These are phyloP conservation scores for Acanthisitta chloris DNA, from an alignment of 2,113 vertebrate species.

Conservation along the genomic window DNA sequence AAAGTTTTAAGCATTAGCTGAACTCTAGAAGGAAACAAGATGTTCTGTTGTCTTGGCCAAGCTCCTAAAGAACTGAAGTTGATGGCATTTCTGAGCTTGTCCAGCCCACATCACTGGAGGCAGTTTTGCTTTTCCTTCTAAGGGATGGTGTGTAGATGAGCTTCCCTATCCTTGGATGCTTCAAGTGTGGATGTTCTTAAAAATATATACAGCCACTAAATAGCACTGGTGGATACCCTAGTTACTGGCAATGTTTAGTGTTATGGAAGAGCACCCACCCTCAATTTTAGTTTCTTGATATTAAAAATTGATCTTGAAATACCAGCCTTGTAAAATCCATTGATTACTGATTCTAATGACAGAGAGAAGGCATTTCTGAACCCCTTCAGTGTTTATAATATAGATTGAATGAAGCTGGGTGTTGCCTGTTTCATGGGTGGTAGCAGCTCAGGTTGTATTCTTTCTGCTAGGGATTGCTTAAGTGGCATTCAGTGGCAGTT, in stretches of 20 bases:
- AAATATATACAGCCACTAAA: background rate
- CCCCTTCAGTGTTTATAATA: background rate
- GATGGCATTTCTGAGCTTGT: background rate
- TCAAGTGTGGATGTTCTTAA: background rate
- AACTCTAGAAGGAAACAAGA: background rate
- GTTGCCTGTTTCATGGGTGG: background rate
- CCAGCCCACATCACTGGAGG: background rate
- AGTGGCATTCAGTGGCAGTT: background rate
- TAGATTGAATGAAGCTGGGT: background rate
- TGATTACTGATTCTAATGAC: background rate
- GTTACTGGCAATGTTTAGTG: background rate
- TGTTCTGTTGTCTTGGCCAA: background rate
- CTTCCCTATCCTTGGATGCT: background rate
- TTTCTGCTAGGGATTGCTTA: background rate
- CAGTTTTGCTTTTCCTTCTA: background rate
- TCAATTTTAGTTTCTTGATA: background rate
- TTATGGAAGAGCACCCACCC: background rate
- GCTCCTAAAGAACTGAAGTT: background rate
- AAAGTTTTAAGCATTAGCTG: background rate
- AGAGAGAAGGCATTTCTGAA: constrained; percentile 9
- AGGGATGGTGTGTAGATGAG: background rate
- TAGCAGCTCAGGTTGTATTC: background rate
- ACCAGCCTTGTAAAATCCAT: background rate
- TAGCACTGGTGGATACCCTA: background rate
- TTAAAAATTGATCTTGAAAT: constrained; percentile 34